Percentiles rank a stretch among this genome's conserved stretches.
These are phyloP conservation scores for Caenorhabditis becei DNA, from an alignment of 2,888 invertebrate species.

Conservation along the genomic window DNA sequence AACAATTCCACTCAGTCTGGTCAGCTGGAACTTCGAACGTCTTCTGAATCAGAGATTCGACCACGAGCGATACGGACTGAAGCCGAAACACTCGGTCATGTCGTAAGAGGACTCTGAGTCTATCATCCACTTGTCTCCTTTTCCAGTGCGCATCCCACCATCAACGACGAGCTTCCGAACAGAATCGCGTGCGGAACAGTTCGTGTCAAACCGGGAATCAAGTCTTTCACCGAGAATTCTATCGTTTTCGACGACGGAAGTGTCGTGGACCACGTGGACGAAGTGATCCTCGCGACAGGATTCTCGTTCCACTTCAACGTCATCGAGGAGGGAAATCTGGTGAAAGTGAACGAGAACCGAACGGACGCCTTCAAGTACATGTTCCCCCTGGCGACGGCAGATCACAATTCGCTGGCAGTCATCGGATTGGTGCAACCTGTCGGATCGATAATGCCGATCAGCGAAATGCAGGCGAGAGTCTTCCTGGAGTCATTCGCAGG, in stretches of 20 bases:
- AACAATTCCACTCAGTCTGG: constrained; percentile 34
- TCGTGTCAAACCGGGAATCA: constrained; percentile 72
- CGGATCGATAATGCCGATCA: constrained; percentile 83
- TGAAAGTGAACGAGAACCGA: constrained; percentile 67
- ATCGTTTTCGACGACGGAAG: constrained; percentile 75
- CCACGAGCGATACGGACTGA: constrained; percentile 82
- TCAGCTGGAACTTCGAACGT: constrained; percentile 56
- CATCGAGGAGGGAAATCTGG: constrained; percentile 60
- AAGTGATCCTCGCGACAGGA: constrained; percentile 69
- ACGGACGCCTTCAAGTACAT: constrained; percentile 82
- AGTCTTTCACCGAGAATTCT: constrained; percentile 66
- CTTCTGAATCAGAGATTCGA: constrained; percentile 69
- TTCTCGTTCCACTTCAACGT: constrained; percentile 65
- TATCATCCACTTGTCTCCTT: neutral
- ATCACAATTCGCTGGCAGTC: constrained; percentile 82
- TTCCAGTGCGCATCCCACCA: constrained; percentile 72
- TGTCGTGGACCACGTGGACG: constrained; percentile 64
- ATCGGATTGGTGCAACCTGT: constrained; percentile 82
- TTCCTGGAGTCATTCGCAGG: constrained; percentile 80
- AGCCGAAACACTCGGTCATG: constrained; percentile 81
- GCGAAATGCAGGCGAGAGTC: constrained; percentile 83
- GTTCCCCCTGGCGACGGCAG: constrained; percentile 81
- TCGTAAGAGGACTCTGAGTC: constrained; percentile 48
- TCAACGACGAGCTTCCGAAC: constrained; percentile 83
- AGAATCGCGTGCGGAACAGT: constrained; percentile 82